Base-by-base conservation (phyloP, 2,113 vertebrate genomes). In the Eublepharis macularius region DNA sequence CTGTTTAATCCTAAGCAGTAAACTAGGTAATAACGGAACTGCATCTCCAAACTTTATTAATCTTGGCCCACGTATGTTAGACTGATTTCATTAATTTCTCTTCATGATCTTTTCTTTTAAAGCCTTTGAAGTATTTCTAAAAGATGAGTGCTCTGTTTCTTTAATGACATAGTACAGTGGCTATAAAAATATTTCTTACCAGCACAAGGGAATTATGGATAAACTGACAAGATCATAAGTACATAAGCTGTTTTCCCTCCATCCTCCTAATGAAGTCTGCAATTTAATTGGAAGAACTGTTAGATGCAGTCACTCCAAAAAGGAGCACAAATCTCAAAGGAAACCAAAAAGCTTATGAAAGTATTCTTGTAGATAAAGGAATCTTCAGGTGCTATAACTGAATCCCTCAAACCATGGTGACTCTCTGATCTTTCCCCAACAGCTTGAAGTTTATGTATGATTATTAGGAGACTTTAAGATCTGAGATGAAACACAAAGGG, bases 241-340 rank as follows among this genome's bases (percentile, higher is more conserved):
- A 89, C n/a, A 87, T 76, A 70, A 12, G 32, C 78, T 83, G 82
- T 29, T 83, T 84, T 90, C 82, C 92, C 92, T 85, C 73, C 81
- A 83, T 17, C 73, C 92, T 83, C 65, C 86, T 95, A 94, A 96
- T 90, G 86, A 89, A 93, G 72, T 89, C 88, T 63, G 80, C 93
- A 91, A 93, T 94, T 94, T 94, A 94, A 92, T 84, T 87, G 86
- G 81, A 90, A 83, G 89, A 93, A 95, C 86, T 85, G 85, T 91
- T 91, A 93, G 65, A 80, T 81, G 84, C 12, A 88, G 86, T 92
- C 72, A 82, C 76, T 90, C 60, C 63, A 86, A 88, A 84, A 60
- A 88, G 90, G 81, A 60, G 49, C 79, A 66, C 41, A 93, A 95
- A 84, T 87, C 92, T 93, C 93, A 86, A 83, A 94, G 92, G 92